Evolutionary conservation across 2,797 vertebrate species (phyloP), one percentile per base, ranked within the genome.

Genomic region (Gymnopithys bicolor): DNA sequence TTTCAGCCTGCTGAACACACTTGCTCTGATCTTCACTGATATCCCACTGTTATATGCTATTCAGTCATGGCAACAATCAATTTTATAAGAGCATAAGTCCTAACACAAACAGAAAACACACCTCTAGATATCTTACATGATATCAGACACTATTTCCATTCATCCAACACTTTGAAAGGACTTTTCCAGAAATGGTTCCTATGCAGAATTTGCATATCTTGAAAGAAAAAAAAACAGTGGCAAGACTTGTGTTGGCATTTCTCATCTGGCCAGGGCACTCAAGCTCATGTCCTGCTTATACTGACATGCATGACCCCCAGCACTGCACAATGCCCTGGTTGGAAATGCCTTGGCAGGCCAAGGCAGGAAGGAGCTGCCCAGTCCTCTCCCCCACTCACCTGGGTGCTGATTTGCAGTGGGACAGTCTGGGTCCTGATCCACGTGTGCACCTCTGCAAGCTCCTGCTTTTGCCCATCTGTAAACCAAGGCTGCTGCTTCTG

Each of bases 401-500:
- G 98, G 78, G 97, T 97, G 95, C 98, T 96, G 51, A 98, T 97
- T 62, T 98, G 98, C 78, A 95, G 96, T 2, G 99, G 98, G 58
- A 99, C 39, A 2, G 87, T 95, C 84, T 95, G 98, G 75, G 97
- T 98, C n/a, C 95, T 96, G 80, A 99, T 98, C 99, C 99, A 99
- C 0, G 98, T 93, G 62, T 98, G 98, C 62, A 98, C 98, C 46
- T 98, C 95, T 4, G 98, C 98, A 53, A 99, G 98, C 97, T 99
- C 99, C 91, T 98, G 91, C 95, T 97, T 98, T 93, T 99, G 99
- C 45, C 98, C 96, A 4, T 96, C 97, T 1, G 95, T 98, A 96
- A 99, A 99, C 97, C 97, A 98, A 7, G 99, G 99, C 97, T 99
- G 99, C 67, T 94, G 98, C 52, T 94, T 96, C 49, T 95, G 97